These are phyloP conservation scores for Phylloscopus trochilus DNA, from an alignment of 2,113 vertebrate genomes.

Conservation along the genomic window DNA sequence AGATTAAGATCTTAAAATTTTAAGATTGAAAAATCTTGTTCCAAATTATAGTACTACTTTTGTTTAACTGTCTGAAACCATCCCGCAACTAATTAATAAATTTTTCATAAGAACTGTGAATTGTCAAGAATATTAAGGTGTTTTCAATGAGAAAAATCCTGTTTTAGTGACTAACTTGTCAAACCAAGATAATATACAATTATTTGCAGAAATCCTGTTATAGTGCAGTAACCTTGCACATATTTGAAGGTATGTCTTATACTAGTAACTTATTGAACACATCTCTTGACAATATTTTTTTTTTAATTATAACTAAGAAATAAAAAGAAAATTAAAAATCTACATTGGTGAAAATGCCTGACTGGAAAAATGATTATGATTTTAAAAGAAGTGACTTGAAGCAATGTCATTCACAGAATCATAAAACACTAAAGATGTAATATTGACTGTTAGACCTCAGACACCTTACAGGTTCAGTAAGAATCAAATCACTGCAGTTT, in stretches of 20 bases:
- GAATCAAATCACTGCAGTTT: background rate
- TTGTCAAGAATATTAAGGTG: background rate
- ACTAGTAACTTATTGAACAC: background rate
- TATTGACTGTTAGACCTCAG: background rate
- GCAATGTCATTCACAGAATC: background rate
- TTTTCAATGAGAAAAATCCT: background rate
- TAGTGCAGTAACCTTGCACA: background rate
- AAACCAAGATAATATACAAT: fast-evolving
- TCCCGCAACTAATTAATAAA: background rate
- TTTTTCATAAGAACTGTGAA: background rate
- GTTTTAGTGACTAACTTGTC: background rate
- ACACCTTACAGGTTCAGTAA: background rate
- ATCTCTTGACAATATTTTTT: background rate
- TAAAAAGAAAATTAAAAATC: background rate
- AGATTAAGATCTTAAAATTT: background rate
- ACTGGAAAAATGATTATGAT: background rate
- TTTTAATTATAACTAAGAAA: background rate
- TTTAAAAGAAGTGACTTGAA: background rate
- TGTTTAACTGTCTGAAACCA: background rate
- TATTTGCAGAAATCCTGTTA: background rate
- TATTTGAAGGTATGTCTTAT: background rate
- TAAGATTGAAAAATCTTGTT: background rate
- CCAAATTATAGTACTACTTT: background rate
- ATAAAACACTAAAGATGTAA: background rate
- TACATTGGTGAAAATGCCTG: background rate